These are phyloP conservation scores for Montipora foliosa DNA, from an alignment of 64 coral and sea anemone species.

Conservation along the genomic window DNA sequence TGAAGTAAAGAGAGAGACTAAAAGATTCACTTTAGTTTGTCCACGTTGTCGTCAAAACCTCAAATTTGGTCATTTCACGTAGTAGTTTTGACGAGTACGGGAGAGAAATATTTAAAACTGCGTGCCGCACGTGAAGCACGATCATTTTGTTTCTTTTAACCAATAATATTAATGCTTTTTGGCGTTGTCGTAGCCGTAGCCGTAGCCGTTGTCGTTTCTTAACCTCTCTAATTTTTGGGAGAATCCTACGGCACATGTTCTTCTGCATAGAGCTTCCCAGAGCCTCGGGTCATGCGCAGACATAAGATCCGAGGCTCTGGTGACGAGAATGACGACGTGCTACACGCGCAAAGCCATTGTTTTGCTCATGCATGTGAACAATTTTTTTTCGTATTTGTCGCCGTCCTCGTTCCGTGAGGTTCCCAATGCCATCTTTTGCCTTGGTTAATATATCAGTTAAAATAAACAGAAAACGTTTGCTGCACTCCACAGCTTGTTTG, in stretches of 20 bases:
- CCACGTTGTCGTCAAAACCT: too few species aligned
- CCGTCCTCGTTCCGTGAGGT: slow-evolving; percentile 8
- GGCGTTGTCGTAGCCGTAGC: too few species aligned
- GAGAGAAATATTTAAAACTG: too few species aligned
- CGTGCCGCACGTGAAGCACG: too few species aligned
- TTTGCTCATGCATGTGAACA: slow-evolving; percentile 1
- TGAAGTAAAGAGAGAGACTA: too few species aligned
- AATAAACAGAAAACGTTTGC: slow-evolving; percentile 16
- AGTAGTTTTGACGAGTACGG: too few species aligned
- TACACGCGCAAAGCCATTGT: neutral
- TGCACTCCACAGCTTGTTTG: slow-evolving; percentile 16
- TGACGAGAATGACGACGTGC: neutral
- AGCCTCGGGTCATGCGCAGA: neutral
- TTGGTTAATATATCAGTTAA: slow-evolving; percentile 6
- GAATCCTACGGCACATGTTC: neutral
- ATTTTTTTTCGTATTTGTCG: slow-evolving; percentile 9
- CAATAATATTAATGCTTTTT: too few species aligned
- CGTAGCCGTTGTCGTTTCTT: too few species aligned
- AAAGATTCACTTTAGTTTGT: too few species aligned
- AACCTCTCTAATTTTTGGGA: neutral
- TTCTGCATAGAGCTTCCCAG: neutral
- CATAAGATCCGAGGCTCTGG: neutral
- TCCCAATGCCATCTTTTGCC: neutral
- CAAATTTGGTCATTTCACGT: too few species aligned
- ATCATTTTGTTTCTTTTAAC: too few species aligned